Evolutionary conservation across 2,797 vertebrate species (phyloP).

Genomic region (Sphaeramia orbicularis): DNA sequence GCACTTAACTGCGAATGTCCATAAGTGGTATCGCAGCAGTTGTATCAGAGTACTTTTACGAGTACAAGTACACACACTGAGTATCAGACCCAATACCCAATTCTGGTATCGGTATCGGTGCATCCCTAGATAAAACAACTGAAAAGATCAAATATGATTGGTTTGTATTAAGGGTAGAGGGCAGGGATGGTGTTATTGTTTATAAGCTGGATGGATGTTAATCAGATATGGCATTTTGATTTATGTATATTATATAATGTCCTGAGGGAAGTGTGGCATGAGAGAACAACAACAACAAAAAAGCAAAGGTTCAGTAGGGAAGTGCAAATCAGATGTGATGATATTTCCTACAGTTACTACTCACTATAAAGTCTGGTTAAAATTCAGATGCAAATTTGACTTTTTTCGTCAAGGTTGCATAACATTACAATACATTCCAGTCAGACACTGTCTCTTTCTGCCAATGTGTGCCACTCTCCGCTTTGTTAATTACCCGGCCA

Average conservation of each 20-base stretch:
- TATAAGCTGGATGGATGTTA: not conserved
- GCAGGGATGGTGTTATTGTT: conserved; percentile 1
- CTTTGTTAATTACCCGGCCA: conserved; percentile 21
- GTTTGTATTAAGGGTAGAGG: not conserved
- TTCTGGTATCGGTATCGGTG: too few relatives aligned
- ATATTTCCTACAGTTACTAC: not conserved
- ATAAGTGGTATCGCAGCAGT: too few relatives aligned
- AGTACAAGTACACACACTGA: too few relatives aligned
- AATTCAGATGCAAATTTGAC: not conserved
- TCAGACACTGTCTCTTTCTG: conserved; percentile 1
- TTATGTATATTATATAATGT: not conserved
- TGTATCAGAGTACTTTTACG: too few relatives aligned
- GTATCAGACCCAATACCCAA: too few relatives aligned
- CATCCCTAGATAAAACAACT: too few relatives aligned
- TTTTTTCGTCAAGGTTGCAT: not conserved
- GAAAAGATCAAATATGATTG: not conserved
- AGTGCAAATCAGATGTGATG: too few relatives aligned
- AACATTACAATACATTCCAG: too few relatives aligned
- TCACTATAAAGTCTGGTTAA: not conserved
- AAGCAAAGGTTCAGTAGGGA: too few relatives aligned
- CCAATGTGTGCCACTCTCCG: not conserved
- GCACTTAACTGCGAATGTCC: too few relatives aligned
- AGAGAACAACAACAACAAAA: too few relatives aligned
- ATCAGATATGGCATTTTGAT: conserved; percentile 4
- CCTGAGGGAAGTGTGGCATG: too few relatives aligned